phyloP scores from a whole-genome alignment of 2,888 invertebrate species.

The Eupithecia tripunctaria region DNA sequence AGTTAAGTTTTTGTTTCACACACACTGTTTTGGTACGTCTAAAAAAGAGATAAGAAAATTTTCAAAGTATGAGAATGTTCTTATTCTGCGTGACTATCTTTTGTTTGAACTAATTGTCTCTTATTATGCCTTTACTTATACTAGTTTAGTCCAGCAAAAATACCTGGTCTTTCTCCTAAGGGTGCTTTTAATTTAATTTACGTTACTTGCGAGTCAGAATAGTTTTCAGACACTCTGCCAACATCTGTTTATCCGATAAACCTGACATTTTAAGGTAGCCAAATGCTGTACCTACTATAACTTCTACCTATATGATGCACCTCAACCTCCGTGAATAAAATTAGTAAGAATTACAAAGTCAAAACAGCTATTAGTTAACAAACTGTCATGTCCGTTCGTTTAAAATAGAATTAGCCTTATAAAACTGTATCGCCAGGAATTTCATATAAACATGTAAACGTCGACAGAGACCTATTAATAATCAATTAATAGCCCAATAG shows the following conservation, averaged over 20 bases:
- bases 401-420: conserved; percentile 37
- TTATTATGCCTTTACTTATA: neutral
- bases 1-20: too few relatives aligned
- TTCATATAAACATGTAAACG: conserved; percentile 52
- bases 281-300: neutral
- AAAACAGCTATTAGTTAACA: conserved; percentile 35
- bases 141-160: neutral
- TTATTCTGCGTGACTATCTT: neutral
- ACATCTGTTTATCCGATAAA: neutral
- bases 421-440: conserved; percentile 44
- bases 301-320: conserved; percentile 22
- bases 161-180: neutral
- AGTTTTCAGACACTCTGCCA: neutral
- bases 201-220: neutral
- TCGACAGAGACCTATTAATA: conserved; percentile 59
- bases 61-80: neutral
- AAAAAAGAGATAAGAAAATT: neutral
- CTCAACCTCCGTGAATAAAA: conserved; percentile 9
- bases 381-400: conserved; percentile 40
- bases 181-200: neutral
- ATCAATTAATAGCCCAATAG: conserved; percentile 63
- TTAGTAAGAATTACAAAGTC: conserved; percentile 36
- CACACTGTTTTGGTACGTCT: neutral
- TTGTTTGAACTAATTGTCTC: neutral
- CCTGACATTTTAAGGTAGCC: neutral